phyloP scores from a whole-genome alignment of 2,888 invertebrate species.

The Pterostichus niger region DNA sequence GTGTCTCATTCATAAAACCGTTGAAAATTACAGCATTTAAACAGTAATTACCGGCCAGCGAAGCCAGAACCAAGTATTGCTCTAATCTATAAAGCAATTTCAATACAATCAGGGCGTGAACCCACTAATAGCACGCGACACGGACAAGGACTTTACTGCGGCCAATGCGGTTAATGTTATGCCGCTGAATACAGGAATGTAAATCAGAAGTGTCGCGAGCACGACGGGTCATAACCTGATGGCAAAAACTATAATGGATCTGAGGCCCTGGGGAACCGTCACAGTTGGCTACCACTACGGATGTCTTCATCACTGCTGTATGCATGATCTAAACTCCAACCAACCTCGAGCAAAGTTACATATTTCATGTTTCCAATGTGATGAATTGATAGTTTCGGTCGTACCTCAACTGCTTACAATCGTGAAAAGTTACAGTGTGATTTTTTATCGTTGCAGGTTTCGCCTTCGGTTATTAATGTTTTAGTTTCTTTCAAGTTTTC shows the following conservation, averaged over 20 bases:
- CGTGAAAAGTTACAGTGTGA: conserved; percentile 13
- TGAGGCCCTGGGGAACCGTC: conserved; percentile 4
- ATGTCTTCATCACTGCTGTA: conserved; percentile 24
- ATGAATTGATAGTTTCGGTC: conserved; percentile 27
- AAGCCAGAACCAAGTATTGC: not conserved
- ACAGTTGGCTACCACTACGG: not conserved
- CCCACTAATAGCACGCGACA: conserved; percentile 28
- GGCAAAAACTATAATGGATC: conserved; percentile 49
- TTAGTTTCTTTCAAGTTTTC: too few relatives aligned
- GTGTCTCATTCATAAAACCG: not conserved
- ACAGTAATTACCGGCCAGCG: conserved; percentile 18
- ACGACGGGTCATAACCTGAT: conserved; percentile 32
- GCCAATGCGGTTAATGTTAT: conserved; percentile 34
- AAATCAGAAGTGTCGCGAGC: conserved; percentile 49
- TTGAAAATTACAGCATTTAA: conserved; percentile 27
- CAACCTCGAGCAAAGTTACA: not conserved
- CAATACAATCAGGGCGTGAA: conserved; percentile 50
- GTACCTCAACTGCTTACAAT: conserved; percentile 16
- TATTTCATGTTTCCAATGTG: conserved; percentile 13
- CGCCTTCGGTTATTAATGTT: too few relatives aligned
- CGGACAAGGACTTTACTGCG: conserved; percentile 19
- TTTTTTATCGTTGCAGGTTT: conserved; percentile 7
- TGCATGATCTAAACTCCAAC: conserved; percentile 11
- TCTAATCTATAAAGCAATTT: conserved; percentile 45
- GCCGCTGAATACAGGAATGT: conserved; percentile 39